These are phyloP conservation scores for Cataglyphis albicans DNA, from an alignment of 2,888 invertebrate species.

Conservation along the genomic window DNA sequence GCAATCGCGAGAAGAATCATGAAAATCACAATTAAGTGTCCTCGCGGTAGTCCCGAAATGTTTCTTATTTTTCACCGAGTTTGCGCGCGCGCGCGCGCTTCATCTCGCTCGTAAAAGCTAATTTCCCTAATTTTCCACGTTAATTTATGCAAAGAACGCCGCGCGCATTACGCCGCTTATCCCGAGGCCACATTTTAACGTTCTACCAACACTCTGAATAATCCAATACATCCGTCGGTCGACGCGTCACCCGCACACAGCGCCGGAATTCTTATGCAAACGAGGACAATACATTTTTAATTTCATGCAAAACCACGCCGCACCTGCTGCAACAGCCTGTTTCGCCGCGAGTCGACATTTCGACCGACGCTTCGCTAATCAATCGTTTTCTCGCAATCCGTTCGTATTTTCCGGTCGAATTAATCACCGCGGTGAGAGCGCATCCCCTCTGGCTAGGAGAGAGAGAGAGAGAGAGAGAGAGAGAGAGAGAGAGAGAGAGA, in stretches of 20 bases:
- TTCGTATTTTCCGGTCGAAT: conserved; percentile 33
- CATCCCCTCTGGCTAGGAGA: conserved; percentile 8
- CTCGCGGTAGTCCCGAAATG: conserved; percentile 28
- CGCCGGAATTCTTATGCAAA: conserved; percentile 43
- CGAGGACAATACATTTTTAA: conserved; percentile 54
- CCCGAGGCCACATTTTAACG: conserved; percentile 49
- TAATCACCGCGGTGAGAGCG: conserved; percentile 15
- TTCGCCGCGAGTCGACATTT: conserved; percentile 31
- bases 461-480: too few relatives aligned
- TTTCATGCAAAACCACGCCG: conserved; percentile 52
- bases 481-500: too few relatives aligned
- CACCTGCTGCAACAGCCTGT: conserved; percentile 39
- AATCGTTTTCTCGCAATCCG: conserved; percentile 27
- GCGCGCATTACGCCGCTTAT: conserved; percentile 44
- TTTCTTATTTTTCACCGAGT: conserved; percentile 6
- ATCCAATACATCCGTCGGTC: conserved; percentile 50
- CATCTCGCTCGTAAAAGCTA: conserved; percentile 38
- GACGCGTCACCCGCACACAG: conserved; percentile 18
- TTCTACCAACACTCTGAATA: conserved; percentile 48
- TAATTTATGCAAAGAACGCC: conserved; percentile 54
- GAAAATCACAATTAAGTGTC: conserved; percentile 15
- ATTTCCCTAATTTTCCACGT: conserved; percentile 51
- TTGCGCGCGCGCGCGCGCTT: conserved; percentile 6
- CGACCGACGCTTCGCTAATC: neutral
- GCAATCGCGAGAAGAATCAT: neutral